phyloP scores from a whole-genome alignment of 2,888 invertebrate species.

The Drosophila kanekoi region DNA sequence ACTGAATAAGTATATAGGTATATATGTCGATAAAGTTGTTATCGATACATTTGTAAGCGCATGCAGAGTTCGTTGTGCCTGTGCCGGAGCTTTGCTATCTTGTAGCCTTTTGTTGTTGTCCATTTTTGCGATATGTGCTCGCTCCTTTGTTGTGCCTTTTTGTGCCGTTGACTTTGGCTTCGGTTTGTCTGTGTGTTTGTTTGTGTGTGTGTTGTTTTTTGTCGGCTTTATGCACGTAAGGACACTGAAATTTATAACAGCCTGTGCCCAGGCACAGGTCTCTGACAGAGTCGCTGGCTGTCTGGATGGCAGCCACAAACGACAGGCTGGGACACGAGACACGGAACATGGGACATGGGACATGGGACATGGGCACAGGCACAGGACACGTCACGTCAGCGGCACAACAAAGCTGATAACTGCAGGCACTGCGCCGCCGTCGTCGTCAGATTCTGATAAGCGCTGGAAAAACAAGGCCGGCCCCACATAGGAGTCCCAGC shows the following conservation, averaged over 20 bases:
- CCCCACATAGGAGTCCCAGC: constrained; percentile 17
- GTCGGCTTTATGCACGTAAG: constrained; percentile 54
- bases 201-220: constrained; percentile 20
- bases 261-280: constrained; percentile 31
- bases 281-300: constrained; percentile 35
- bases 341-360: constrained; percentile 1
- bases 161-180: constrained; percentile 50
- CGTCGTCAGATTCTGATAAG: constrained; percentile 58
- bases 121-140: constrained; percentile 46
- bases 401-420: constrained; percentile 64
- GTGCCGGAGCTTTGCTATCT: neutral
- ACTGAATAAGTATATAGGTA: too few species aligned
- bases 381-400: constrained; percentile 64
- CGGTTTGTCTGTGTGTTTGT: constrained; percentile 11
- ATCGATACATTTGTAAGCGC: constrained; percentile 8
- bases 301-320: constrained; percentile 35
- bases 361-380: constrained; percentile 7
- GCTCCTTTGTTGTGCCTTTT: constrained; percentile 53
- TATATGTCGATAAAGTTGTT: neutral
- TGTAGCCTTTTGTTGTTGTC: constrained; percentile 42
- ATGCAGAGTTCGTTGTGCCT: constrained; percentile 10
- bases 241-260: constrained; percentile 57
- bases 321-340: constrained; percentile 8
- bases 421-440: constrained; percentile 53
- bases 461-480: constrained; percentile 30